Evolutionary conservation across 2,888 invertebrate species (phyloP).

Genomic region (Parapristionchus giblindavisi): DNA sequence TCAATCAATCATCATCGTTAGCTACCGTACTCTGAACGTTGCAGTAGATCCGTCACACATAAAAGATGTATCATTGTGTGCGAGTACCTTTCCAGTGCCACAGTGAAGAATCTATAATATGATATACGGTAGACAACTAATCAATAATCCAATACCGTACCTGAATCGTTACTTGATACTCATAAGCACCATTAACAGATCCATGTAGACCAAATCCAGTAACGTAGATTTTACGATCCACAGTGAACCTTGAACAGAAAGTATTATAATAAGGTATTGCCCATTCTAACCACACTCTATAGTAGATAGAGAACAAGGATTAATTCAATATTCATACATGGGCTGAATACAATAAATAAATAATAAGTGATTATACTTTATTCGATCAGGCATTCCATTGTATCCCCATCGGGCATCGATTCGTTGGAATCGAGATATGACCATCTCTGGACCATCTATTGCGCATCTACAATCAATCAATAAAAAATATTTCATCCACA

Average conservation of each 20-base stretch:
- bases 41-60: constrained; percentile 83
- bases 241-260: constrained; percentile 80
- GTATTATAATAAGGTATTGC: neutral
- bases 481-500: no score
- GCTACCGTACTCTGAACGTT: constrained; percentile 79
- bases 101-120: constrained; percentile 77
- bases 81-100: constrained; percentile 80
- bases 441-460: constrained; percentile 81
- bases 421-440: constrained; percentile 77
- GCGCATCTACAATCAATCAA: constrained; percentile 75
- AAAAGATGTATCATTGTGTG: constrained; percentile 81
- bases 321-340: neutral
- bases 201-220: constrained; percentile 87
- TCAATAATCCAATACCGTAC: constrained; percentile 45
- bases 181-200: constrained; percentile 81
- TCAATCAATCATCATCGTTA: constrained; percentile 74
- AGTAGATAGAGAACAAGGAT: constrained; percentile 10
- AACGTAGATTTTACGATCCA: constrained; percentile 83
- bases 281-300: no score
- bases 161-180: constrained; percentile 82
- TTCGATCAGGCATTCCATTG: constrained; percentile 83
- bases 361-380: constrained; percentile 73
- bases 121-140: neutral
- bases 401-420: constrained; percentile 86
- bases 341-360: neutral